Evolutionary conservation across 2,888 invertebrate genomes (phyloP).

Genomic region (Oscheius sp.): DNA sequence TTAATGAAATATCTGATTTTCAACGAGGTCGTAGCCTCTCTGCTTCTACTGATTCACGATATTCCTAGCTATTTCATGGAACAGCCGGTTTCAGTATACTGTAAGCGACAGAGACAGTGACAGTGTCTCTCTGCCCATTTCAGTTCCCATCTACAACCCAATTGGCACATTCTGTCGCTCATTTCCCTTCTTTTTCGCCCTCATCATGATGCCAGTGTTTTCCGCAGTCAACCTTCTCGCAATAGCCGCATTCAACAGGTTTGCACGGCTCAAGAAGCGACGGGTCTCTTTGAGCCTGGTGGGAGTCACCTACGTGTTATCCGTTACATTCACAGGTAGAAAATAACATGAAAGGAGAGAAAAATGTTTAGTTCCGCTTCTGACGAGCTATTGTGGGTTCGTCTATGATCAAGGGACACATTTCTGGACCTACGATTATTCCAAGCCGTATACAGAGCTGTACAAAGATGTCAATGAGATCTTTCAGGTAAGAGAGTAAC

Average conservation of each 20-base stretch:
- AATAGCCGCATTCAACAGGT: background rate
- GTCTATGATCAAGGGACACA: background rate
- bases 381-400: conserved; percentile 14
- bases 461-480: background rate
- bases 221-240: conserved; percentile 9
- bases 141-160: background rate
- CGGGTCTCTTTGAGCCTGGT: background rate
- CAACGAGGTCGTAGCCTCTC: background rate
- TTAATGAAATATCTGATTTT: conserved; percentile 21
- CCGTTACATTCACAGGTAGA: background rate
- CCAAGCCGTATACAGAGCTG: background rate
- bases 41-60: conserved; percentile 7
- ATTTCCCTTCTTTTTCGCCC: conserved; percentile 12
- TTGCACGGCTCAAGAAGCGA: background rate
- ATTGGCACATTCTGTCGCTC: background rate
- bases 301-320: background rate
- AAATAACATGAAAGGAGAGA: background rate
- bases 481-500: background rate
- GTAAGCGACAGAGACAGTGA: no score
- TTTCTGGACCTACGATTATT: conserved; percentile 7
- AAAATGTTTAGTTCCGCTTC: conserved; percentile 2
- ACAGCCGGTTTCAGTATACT: background rate
- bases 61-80: conserved; percentile 19
- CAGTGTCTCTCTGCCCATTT: background rate
- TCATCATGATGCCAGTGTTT: conserved; percentile 11